Evolutionary conservation across 2,113 vertebrate genomes (phyloP).

Genomic region (Isurus oxyrinchus): DNA sequence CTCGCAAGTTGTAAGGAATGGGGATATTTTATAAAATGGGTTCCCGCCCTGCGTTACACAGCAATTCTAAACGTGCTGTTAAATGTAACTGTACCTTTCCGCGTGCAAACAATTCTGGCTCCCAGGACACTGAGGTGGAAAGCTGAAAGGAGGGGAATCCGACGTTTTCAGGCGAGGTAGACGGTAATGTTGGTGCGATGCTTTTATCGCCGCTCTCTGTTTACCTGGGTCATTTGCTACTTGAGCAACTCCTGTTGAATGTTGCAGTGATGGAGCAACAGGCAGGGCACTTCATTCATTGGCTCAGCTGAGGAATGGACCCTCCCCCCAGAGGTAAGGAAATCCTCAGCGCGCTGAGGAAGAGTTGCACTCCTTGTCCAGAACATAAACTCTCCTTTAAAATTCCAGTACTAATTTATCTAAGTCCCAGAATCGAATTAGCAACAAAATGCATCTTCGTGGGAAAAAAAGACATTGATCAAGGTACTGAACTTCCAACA

Average conservation of each 20-base stretch:
- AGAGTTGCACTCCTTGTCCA: not conserved
- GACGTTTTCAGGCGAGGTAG: not conserved
- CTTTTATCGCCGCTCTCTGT: not conserved
- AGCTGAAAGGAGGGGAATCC: not conserved
- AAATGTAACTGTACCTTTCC: not conserved
- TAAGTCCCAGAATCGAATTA: not conserved
- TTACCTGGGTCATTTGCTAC: not conserved
- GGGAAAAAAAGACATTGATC: not conserved
- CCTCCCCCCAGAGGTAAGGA: not conserved
- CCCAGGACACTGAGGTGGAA: not conserved
- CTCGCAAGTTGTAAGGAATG: not conserved
- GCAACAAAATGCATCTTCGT: not conserved
- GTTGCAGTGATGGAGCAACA: not conserved
- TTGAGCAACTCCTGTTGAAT: not conserved
- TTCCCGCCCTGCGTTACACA: not conserved
- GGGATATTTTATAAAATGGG: not conserved
- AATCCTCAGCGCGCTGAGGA: not conserved
- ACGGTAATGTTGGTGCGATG: not conserved
- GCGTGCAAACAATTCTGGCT: not conserved
- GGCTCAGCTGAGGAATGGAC: not conserved
- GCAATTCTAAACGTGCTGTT: no score
- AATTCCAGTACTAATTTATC: not conserved
- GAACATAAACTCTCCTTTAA: not conserved
- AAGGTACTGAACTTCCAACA: not conserved
- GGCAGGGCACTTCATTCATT: not conserved